phyloP scores from a whole-genome alignment of 2,797 vertebrate genomes.

The Aplochiton taeniatus region DNA sequence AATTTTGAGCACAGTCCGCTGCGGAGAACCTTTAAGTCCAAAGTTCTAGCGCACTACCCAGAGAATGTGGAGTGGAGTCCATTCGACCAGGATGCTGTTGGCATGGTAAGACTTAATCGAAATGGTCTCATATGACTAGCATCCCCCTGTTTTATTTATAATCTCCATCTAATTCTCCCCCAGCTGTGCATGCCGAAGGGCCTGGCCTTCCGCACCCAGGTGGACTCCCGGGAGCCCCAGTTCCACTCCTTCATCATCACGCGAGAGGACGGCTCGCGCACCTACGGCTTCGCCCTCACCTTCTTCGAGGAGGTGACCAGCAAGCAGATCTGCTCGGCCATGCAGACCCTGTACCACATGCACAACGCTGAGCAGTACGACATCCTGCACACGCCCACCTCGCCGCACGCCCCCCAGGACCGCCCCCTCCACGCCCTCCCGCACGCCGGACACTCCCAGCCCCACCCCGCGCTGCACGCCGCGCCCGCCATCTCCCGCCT shows the following conservation, averaged over 20 bases:
- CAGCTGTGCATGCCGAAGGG: constrained; percentile 78
- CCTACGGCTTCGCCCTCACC: constrained; percentile 96
- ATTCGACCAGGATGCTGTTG: constrained; percentile 99
- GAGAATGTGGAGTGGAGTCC: constrained; percentile 99
- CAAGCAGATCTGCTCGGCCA: constrained; percentile 98
- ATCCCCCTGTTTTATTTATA: constrained; percentile 42
- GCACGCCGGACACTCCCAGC: constrained; percentile 75
- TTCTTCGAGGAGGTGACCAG: constrained; percentile 99
- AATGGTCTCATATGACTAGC: background rate
- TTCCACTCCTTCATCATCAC: constrained; percentile 99
- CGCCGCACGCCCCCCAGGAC: constrained; percentile 72
- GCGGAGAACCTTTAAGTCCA: constrained; percentile 97
- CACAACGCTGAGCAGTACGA: constrained; percentile 97
- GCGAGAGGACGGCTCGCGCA: constrained; percentile 96
- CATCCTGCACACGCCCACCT: constrained; percentile 82
- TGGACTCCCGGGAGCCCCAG: constrained; percentile 87
- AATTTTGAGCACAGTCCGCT: constrained; percentile 99
- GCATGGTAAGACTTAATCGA: constrained; percentile 83
- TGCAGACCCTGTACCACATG: constrained; percentile 99
- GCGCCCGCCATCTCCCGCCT: constrained; percentile 87
- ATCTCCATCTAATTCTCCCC: background rate
- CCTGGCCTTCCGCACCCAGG: constrained; percentile 85
- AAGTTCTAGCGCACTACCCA: constrained; percentile 96
- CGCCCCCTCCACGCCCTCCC: constrained; percentile 73
- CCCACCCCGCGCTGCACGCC: constrained; percentile 78